phyloP scores from a whole-genome alignment of 2,797 vertebrate genomes.

The Falco berigora region DNA sequence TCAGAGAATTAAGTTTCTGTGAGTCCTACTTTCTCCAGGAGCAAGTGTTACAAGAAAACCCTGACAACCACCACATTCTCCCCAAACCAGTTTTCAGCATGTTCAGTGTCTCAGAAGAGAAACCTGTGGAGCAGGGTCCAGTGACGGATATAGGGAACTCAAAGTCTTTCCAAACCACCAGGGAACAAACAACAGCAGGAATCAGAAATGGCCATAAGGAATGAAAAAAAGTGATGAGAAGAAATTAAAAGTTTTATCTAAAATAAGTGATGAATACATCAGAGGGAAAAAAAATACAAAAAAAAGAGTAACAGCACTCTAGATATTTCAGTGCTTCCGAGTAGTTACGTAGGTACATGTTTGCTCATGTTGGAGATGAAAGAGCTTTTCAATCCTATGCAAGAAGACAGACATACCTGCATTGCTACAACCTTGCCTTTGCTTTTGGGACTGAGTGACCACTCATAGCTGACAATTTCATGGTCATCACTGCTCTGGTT shows the following conservation, averaged over 20 bases:
- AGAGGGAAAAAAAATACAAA: background rate
- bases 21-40: background rate
- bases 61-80: background rate
- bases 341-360: background rate
- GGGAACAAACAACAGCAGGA: background rate
- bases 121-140: background rate
- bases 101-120: background rate
- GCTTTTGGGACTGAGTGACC: slow-evolving; percentile 75
- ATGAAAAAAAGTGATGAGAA: background rate
- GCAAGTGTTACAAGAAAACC: background rate
- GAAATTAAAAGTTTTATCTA: background rate
- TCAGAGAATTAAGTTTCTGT: background rate
- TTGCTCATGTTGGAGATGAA: background rate
- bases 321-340: background rate
- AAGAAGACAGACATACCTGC: slow-evolving; percentile 67
- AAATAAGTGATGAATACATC: background rate
- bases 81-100: background rate
- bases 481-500: slow-evolving; percentile 80
- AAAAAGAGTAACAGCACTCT: background rate
- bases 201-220: background rate
- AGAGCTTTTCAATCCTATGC: background rate
- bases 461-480: slow-evolving; percentile 75
- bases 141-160: background rate
- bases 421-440: slow-evolving; percentile 71
- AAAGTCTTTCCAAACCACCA: background rate